Evolutionary conservation across 2,888 invertebrate genomes (phyloP).

Genomic region (Papilio elwesi): DNA sequence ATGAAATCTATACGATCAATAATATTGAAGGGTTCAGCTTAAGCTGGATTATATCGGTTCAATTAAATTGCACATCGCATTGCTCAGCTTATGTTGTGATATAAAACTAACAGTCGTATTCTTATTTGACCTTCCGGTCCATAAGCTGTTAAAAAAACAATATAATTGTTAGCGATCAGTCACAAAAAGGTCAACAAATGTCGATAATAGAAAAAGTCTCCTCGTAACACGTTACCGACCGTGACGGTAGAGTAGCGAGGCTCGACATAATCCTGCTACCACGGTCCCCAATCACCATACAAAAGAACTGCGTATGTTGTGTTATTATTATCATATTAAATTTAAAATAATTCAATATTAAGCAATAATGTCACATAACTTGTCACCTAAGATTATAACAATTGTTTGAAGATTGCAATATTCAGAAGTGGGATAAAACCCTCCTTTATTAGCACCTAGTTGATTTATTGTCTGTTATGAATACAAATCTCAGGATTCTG

Average conservation of each 20-base stretch:
- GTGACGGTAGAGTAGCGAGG: neutral
- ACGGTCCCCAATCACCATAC: slow-evolving; percentile 20
- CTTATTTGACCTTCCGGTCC: neutral
- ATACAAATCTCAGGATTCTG: too few relatives aligned
- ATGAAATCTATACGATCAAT: too few relatives aligned
- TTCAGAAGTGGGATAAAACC: too few relatives aligned
- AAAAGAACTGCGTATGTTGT: neutral
- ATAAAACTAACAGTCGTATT: neutral
- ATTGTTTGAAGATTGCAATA: too few relatives aligned
- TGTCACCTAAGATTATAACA: too few relatives aligned
- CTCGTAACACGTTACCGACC: neutral
- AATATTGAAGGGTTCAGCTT: too few relatives aligned
- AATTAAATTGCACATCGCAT: too few relatives aligned
- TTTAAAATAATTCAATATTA: slow-evolving; percentile 9
- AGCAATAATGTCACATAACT: too few relatives aligned
- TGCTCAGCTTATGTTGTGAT: too few relatives aligned
- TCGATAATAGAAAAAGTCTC: slow-evolving; percentile 10
- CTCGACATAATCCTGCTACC: slow-evolving; percentile 3
- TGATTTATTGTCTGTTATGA: too few relatives aligned
- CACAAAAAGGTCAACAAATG: neutral
- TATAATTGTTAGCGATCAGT: neutral
- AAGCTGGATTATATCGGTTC: too few relatives aligned
- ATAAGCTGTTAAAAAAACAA: neutral
- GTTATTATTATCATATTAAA: slow-evolving; percentile 20
- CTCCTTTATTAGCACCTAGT: too few relatives aligned